A percentile compares a stretch with the other conserved stretches of the same genome.
Evolutionary conservation across 2,888 invertebrate genomes (phyloP).

Genomic region (Eupithecia subumbrata): DNA sequence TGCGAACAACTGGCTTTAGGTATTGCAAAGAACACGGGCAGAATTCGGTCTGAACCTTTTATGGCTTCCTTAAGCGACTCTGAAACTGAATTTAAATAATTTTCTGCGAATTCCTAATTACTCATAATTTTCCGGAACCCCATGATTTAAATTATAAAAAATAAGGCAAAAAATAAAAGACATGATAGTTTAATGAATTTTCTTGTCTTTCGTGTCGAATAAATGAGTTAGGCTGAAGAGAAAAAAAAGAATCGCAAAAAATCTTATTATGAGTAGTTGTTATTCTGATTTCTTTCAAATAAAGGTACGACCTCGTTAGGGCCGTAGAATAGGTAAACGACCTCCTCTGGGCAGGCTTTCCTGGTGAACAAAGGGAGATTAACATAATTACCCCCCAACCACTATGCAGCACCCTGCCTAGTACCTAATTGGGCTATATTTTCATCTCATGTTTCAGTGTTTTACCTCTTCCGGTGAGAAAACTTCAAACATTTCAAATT

Average conservation of each 20-base stretch:
- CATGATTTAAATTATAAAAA: no score
- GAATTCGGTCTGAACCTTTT: no score
- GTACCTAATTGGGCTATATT: conserved; percentile 28
- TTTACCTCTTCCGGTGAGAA: neutral
- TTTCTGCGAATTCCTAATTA: no score
- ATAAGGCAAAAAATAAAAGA: neutral
- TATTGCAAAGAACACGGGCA: no score
- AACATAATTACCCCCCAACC: conserved; percentile 42
- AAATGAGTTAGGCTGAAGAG: neutral
- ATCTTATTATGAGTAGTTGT: neutral
- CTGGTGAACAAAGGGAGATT: conserved; percentile 37
- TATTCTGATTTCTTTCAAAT: conserved; percentile 34
- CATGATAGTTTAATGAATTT: neutral
- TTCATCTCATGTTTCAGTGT: conserved; percentile 15
- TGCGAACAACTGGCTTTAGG: no score
- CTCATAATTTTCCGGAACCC: no score
- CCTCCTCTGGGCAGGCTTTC: conserved; percentile 32
- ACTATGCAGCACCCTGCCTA: conserved; percentile 29
- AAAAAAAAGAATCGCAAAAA: neutral
- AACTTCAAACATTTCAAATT: neutral
- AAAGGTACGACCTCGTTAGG: conserved; percentile 29
- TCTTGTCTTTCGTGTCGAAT: neutral
- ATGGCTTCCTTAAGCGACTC: no score
- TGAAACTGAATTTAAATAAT: no score
- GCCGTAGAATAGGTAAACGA: conserved; percentile 31